phyloP scores from a whole-genome alignment of 2,797 vertebrate genomes.

The Enoplosus armatus region DNA sequence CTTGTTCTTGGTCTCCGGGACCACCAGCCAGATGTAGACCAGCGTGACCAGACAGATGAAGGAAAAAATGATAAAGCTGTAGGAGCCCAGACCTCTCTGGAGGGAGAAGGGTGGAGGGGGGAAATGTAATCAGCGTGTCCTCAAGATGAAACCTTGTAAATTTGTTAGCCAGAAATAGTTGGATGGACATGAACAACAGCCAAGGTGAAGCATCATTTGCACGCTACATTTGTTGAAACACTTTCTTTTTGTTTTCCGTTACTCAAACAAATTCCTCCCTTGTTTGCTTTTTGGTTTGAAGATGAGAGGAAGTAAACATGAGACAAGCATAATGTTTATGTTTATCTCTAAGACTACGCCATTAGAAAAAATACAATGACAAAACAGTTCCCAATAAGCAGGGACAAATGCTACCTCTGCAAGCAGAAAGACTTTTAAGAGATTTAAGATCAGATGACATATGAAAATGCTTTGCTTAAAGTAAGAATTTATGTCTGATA shows the following conservation, averaged over 20 bases:
- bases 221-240: constrained; percentile 8
- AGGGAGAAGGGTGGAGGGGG: constrained; percentile 23
- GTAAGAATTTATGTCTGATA: neutral
- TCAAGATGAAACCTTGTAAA: constrained; percentile 27
- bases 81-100: constrained; percentile 89
- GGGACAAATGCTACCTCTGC: neutral
- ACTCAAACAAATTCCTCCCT: constrained; percentile 22
- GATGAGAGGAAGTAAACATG: constrained; percentile 44
- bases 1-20: constrained; percentile 95
- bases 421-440: neutral
- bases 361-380: neutral
- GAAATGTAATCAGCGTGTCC: constrained; percentile 32
- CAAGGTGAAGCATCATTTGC: neutral
- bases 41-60: constrained; percentile 88
- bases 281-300: constrained; percentile 43
- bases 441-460: neutral
- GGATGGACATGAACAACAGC: constrained; percentile 14
- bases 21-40: constrained; percentile 89
- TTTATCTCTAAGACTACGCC: constrained; percentile 1
- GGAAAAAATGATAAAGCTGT: constrained; percentile 92
- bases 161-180: constrained; percentile 7
- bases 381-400: neutral
- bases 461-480: neutral
- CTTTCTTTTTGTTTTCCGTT: constrained; percentile 7
- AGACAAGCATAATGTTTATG: constrained; percentile 15